Percentiles rank a stretch among this genome's conserved stretches.
Conservation (phyloP, 2,797 vertebrate genomes). For the Phrynocephalus vlangalii region DNA sequence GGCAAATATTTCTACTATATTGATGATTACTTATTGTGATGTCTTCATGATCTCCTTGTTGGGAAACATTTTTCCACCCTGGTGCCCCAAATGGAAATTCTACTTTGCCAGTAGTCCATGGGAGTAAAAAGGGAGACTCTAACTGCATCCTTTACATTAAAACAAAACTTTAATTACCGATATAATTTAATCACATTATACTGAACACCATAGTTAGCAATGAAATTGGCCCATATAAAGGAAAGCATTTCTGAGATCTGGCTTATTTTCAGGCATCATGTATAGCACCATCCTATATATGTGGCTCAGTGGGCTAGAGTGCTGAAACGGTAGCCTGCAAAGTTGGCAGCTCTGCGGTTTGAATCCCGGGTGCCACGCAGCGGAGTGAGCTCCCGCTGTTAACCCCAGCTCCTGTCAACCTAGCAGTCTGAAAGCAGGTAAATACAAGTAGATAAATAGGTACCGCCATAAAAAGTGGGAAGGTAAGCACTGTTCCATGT, state of each 20-base stretch:
- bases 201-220: background rate
- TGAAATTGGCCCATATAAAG: background rate
- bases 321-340: too few species aligned
- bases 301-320: too few species aligned
- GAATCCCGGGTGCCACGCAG: too few species aligned
- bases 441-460: too few species aligned
- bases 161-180: constrained; percentile 8
- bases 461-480: too few species aligned
- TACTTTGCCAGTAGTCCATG: background rate
- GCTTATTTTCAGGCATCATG: background rate
- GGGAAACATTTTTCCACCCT: background rate
- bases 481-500: too few species aligned
- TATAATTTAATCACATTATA: background rate
- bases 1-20: background rate
- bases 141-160: too few species aligned
- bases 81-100: constrained; percentile 23
- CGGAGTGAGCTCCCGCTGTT: too few species aligned
- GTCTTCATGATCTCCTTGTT: constrained; percentile 3
- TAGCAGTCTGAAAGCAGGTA: too few species aligned
- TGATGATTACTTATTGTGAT: background rate
- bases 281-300: background rate
- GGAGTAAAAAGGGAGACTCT: background rate
- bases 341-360: too few species aligned
- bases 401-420: too few species aligned
- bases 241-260: background rate